These are phyloP conservation scores for Acrocephalus scirpaceus DNA, from an alignment of 2,797 vertebrate species.

Conservation along the genomic window DNA sequence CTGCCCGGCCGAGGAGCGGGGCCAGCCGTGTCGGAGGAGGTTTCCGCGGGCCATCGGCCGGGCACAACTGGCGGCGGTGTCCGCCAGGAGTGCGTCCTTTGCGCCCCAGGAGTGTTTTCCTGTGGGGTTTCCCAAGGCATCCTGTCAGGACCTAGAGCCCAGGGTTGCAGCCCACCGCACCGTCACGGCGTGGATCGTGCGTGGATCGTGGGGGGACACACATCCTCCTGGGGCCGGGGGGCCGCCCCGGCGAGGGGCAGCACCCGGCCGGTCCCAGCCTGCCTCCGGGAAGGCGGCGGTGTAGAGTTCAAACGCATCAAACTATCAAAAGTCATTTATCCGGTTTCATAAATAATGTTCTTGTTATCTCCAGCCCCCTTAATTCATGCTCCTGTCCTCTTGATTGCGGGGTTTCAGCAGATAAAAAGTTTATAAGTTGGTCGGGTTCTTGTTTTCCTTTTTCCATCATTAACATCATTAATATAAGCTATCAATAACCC, in stretches of 20 bases:
- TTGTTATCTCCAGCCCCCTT: slow-evolving; percentile 62
- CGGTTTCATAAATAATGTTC: slow-evolving; percentile 76
- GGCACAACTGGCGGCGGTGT: not conserved
- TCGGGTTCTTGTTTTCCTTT: slow-evolving; percentile 76
- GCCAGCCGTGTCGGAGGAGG: not conserved
- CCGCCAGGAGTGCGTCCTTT: not conserved
- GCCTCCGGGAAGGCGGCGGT: slow-evolving; percentile 32
- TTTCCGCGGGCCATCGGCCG: not conserved
- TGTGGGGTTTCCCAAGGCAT: not conserved
- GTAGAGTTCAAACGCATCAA: slow-evolving; percentile 56
- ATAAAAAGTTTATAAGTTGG: slow-evolving; percentile 80
- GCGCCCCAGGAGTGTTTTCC: not conserved
- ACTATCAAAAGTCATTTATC: slow-evolving; percentile 70
- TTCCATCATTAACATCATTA: slow-evolving; percentile 84
- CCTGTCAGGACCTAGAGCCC: not conserved
- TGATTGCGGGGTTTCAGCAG: slow-evolving; percentile 73
- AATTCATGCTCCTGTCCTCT: slow-evolving; percentile 66
- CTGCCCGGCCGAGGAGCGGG: not conserved
- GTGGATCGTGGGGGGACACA: not conserved
- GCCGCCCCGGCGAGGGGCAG: not conserved
- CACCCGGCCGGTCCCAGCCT: not conserved
- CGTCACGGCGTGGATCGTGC: not conserved
- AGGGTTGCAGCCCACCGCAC: not conserved
- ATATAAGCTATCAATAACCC: slow-evolving; percentile 85
- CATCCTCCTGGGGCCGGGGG: not conserved